These are phyloP conservation scores for Psophia crepitans DNA, from an alignment of 2,113 vertebrate species.

Conservation along the genomic window DNA sequence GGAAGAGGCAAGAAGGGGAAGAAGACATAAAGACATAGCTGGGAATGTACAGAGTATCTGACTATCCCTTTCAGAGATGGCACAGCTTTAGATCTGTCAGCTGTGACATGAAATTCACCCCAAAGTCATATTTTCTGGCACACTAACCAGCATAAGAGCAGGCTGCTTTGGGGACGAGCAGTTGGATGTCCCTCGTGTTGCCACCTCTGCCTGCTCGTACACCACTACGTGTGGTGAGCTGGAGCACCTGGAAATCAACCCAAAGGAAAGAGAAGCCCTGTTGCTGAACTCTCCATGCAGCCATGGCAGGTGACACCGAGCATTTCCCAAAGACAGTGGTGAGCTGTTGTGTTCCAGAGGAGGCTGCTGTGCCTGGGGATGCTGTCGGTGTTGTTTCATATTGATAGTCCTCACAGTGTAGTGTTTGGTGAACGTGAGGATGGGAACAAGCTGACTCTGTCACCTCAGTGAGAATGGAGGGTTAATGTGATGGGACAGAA, in stretches of 20 bases:
- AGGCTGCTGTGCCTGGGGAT: not conserved
- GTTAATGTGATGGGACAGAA: not conserved
- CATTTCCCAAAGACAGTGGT: accelerated
- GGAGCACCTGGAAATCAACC: not conserved
- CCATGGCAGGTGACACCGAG: not conserved
- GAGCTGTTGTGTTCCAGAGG: not conserved
- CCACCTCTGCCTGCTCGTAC: not conserved
- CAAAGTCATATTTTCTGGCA: not conserved
- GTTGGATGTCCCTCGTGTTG: not conserved
- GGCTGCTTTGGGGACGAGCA: not conserved
- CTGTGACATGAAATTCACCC: not conserved
- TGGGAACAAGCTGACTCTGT: not conserved
- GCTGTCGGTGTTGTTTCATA: accelerated
- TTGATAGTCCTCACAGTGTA: not conserved
- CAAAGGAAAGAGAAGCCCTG: not conserved
- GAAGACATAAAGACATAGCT: accelerated
- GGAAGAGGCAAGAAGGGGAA: not conserved
- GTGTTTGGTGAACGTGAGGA: not conserved
- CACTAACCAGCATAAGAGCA: not conserved
- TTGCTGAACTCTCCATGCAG: accelerated
- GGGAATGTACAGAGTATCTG: not conserved
- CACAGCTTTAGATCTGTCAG: not conserved
- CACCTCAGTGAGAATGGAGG: not conserved
- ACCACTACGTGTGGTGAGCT: accelerated
- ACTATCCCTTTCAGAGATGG: not conserved